Evolutionary conservation across 2,797 vertebrate species (phyloP), one percentile per base, ranked within the genome.

Genomic region (Melopsittacus undulatus): DNA sequence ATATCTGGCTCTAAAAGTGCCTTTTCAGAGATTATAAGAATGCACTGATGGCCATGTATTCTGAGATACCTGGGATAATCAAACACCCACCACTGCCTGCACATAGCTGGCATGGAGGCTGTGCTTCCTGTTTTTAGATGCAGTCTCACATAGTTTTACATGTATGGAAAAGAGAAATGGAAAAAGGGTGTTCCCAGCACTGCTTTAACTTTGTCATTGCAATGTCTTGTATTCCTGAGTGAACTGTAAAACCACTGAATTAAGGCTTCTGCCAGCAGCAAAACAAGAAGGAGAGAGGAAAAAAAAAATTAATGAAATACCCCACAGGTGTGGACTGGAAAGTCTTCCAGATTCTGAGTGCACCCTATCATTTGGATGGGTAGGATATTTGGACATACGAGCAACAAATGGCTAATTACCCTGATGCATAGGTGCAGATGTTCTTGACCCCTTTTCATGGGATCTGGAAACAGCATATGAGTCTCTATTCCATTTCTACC

Each of bases 91-190:
- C 15, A 42, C 40, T 19, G 22, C 15, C 64, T 78, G 34, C 34
- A 16, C 36, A 6, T 57, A 73, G 45, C 24, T 46, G 34, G 42
- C 36, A 30, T 1, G 11, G 68, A 72, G 59, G 42, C 48, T 68
- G 57, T 22, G 21, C 45, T 56, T 78, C 38, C 42, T 84, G 21
- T 45, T 72, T 30, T 27, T 6, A 76, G 70, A 27, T 40, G 29
- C 26, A 68, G 10, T 27, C 42, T 57, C 52, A 48, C 19, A 43
- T 9, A 18, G 9, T 46, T 90, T 76, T 46, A 43, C 21, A 1
- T 7, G 14, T 34, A 18, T 63, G 77, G 29, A 81, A 43, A 13
- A 0, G 2, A n/a, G 62, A 76, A 32, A 64, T 0, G 1, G 30
- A 20, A 72, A 57, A 88, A 30, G 8, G 22, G 13, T 52, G 26